phyloP scores from a whole-genome alignment of 2,113 vertebrate species.

The Zosterops pallidus region DNA sequence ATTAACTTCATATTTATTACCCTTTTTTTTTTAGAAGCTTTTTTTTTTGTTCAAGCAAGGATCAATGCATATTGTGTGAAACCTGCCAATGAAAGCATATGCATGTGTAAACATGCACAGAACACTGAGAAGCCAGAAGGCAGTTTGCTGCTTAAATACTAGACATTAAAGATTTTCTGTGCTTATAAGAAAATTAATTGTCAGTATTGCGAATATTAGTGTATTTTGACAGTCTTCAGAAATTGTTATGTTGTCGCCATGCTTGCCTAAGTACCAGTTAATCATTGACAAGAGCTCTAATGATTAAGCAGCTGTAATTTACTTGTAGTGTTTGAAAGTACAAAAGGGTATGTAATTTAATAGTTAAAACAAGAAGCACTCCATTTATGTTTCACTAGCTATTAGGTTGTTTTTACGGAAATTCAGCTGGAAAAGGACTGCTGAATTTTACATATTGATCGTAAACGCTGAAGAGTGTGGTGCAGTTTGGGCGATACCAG shows the following conservation, averaged over 20 bases:
- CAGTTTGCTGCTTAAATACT: not conserved
- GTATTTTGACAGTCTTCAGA: not conserved
- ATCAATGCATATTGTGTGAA: not conserved
- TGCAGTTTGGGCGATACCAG: not conserved
- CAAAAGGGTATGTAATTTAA: conserved; percentile 36
- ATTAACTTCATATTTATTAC: not conserved
- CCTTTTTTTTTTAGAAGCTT: not conserved
- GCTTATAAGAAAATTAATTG: not conserved
- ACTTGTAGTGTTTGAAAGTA: conserved; percentile 19
- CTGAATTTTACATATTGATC: not conserved
- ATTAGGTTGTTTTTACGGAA: not conserved
- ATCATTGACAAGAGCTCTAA: conserved; percentile 24
- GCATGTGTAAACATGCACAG: not conserved
- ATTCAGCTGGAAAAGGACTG: not conserved
- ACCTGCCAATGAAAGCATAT: not conserved
- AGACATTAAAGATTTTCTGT: not conserved
- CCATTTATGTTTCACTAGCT: conserved; percentile 13
- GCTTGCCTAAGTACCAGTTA: not conserved
- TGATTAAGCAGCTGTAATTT: conserved; percentile 47
- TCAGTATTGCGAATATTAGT: not conserved
- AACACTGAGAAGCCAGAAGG: not conserved
- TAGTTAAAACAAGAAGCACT: conserved; percentile 17
- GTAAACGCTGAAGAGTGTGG: not conserved
- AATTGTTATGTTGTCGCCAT: not conserved
- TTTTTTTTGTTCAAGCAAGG: not conserved